Evolutionary conservation across 2,113 vertebrate species (phyloP), one percentile per base, ranked within the genome.

Genomic region (Tetrao urogallus): DNA sequence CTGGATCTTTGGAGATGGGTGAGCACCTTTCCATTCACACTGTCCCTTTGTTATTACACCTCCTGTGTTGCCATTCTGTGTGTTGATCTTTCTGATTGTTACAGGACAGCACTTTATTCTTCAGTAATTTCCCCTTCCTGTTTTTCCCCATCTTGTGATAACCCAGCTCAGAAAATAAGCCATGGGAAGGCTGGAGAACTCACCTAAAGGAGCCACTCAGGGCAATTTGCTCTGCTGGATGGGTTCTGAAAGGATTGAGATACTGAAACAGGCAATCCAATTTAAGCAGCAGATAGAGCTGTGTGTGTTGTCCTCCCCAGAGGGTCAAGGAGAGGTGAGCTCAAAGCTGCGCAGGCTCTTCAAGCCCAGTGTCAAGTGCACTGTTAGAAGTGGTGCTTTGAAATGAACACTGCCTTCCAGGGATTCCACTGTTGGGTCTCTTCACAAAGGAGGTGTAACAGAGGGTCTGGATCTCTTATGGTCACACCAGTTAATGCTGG

Each of bases 271-370:
- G 64, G 67, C 81, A 82, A 89, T 70, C 43, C 67, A 89, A 71
- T 54, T 86, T 90, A 92, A 90, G n/a, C 61, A 57, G 6, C 18
- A n/a, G 43, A 28, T 72, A 65, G 40, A 34, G 54, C 74, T n/a
- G 2, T 9, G 67, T n/a, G 30, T 56, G 34, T 60, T 86, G 90
- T 89, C 80, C 86, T 82, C 81, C 63, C 52, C 11, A 47, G n/a
- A 61, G 30, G 90, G 86, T 92, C 94, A 95, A 93, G 90, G 86
- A 92, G 66, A 89, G 81, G 81, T 86, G 71, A 94, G 64, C 63
- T 92, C 54, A 43, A 75, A 90, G 66, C 83, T 90, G 32, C 34
- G 6, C 71, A 70, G 63, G 58, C 78, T 93, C 58, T 82, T 82
- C 50, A 73, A 89, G 58, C 28, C 27, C 58, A 61, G 8, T n/a